Percentiles rank a stretch among this genome's conserved stretches.
phyloP scores from a whole-genome alignment of 2,888 invertebrate species.

The Gibbula magus region DNA sequence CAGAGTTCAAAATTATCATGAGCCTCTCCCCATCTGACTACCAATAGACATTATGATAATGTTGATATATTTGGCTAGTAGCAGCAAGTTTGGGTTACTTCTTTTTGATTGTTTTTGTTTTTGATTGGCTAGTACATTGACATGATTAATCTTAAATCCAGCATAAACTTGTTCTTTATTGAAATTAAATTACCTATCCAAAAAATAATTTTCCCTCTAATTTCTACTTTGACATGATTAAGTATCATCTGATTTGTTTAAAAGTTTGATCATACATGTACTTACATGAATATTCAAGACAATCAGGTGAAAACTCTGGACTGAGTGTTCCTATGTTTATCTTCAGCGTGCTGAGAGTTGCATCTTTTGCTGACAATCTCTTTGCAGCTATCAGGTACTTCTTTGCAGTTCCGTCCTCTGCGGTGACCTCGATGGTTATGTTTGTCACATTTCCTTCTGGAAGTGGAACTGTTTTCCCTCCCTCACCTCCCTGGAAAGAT shows the following conservation, averaged over 20 bases:
- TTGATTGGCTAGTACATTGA: no score
- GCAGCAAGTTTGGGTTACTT: no score
- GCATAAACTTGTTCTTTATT: no score
- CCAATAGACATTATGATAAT: no score
- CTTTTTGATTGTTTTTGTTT: no score
- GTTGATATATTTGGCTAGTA: no score
- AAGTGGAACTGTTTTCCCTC: conserved; percentile 66
- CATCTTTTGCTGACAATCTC: conserved; percentile 72
- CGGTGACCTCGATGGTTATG: conserved; percentile 73
- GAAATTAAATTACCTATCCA: no score
- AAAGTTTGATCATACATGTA: neutral
- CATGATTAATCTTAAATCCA: no score
- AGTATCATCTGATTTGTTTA: neutral
- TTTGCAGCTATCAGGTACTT: conserved; percentile 69
- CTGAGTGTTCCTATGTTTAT: conserved; percentile 57
- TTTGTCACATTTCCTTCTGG: conserved; percentile 71
- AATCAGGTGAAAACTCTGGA: conserved; percentile 64
- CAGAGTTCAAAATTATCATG: no score
- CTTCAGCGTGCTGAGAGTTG: conserved; percentile 63
- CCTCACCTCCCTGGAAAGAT: conserved; percentile 63
- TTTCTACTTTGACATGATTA: neutral
- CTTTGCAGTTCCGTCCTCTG: conserved; percentile 73
- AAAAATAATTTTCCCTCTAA: no score
- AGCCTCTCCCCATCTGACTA: no score
- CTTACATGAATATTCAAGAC: conserved; percentile 63